Evolutionary conservation across 37 sponge, comb jelly and placozoan species (phyloP).

Genomic region (Ianthella basta): DNA sequence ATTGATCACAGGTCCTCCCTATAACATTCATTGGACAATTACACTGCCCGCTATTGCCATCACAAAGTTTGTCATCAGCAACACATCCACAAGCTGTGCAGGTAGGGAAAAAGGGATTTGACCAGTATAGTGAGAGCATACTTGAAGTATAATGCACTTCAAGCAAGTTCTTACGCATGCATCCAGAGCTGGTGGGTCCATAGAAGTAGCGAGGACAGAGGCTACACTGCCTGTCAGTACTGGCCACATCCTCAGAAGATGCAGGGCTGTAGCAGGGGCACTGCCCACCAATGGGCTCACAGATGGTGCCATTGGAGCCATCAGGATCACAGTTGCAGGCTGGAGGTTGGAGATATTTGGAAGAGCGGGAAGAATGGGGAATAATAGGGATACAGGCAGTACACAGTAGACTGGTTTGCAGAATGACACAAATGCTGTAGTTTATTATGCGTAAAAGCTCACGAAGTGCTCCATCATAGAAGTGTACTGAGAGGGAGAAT

Average conservation of each 20-base stretch:
- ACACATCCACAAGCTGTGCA: constrained; percentile 15
- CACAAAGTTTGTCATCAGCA: not conserved
- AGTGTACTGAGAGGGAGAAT: constrained; percentile 23
- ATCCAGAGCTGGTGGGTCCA: constrained; percentile 18
- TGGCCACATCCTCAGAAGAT: not conserved
- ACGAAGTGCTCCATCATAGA: not conserved
- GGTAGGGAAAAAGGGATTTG: not conserved
- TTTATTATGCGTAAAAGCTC: not conserved
- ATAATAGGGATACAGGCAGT: too few species aligned
- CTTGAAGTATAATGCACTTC: too few species aligned
- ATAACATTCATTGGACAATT: constrained; percentile 9
- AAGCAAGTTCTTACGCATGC: not conserved
- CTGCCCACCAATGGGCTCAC: constrained; percentile 25
- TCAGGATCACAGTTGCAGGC: not conserved
- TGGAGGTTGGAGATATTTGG: not conserved
- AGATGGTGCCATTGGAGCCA: constrained; percentile 13
- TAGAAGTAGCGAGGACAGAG: constrained; percentile 12
- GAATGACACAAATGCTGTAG: not conserved
- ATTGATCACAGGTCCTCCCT: constrained; percentile 17
- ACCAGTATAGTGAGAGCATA: too few species aligned
- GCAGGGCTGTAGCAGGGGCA: constrained; percentile 25
- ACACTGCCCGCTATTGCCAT: not conserved
- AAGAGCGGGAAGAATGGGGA: not conserved
- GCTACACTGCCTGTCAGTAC: constrained; percentile 9
- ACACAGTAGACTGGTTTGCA: too few species aligned